Base-by-base conservation (phyloP, 1,140 invertebrate species). In the Macrobrachium nipponense region DNA sequence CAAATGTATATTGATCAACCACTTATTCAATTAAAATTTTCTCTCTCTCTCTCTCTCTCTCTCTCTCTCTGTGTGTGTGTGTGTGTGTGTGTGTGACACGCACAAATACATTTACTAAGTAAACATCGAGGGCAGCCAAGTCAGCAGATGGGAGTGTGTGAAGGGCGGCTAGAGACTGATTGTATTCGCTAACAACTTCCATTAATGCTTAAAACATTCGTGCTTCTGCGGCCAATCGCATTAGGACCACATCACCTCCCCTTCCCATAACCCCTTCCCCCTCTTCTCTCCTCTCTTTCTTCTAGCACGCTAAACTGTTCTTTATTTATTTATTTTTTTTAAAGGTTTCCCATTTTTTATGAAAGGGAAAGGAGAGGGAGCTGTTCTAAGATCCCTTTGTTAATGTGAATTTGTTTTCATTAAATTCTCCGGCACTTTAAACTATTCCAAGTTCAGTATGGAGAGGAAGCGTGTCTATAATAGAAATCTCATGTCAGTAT, bases 181-280 rank as follows among this genome's bases (percentile, higher is more conserved):
- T 80, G 64, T 66, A 51, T 68, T 70, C 18, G 17, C 36, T 68
- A 68, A 80, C 59, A 51, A 70, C 62, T 36, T 66, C 62, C 70
- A 58, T 70, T 80, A 80, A 70, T 80, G 70, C 66, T 80, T 80
- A 70, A 80, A 70, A 17, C 79, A 51, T 80, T 70, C 64, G 62
- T 70, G 79, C 27, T n/a, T 80, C 20, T 27, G 43, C 18, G 51
- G 27, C 27, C 27, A 36, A 36, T 36, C 27, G 27, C 27, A 36
- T 36, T 36, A 36, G 27, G 27, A 43, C 78, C 51, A 60, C 51
- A 43, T 80, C 60, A 43, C 61, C 66, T 62, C 62, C 61, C 61
- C 51, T 62, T 80, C 78, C 36, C 51, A 20, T 58, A 27, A 44
- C 60, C 51, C 59, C 76, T 58, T 51, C 59, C 59, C 44, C 17